Evolutionary conservation across 2,888 invertebrate genomes (phyloP).

Genomic region (Scrobipalpa atriplicella): DNA sequence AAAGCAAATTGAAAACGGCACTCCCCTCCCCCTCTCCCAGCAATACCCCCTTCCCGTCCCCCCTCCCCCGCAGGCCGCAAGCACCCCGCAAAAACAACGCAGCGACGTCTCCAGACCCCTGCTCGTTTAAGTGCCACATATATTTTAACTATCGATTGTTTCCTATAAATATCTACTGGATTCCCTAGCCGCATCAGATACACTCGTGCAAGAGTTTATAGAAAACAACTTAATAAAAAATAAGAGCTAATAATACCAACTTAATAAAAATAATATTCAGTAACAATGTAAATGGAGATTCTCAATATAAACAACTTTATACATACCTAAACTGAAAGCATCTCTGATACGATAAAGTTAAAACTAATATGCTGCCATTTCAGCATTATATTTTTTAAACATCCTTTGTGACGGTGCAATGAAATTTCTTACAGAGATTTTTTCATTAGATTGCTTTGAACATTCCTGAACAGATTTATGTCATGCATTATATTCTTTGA

Average conservation of each 20-base stretch:
- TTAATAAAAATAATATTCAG: no score
- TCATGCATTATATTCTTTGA: conserved; percentile 5
- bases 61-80: conserved; percentile 40
- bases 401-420: not conserved
- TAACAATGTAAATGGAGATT: not conserved
- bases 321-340: conserved; percentile 7
- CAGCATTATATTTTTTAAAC: not conserved
- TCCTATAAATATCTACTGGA: conserved; percentile 13
- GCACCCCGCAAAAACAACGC: conserved; percentile 66
- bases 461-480: not conserved
- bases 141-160: conserved; percentile 39
- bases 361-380: conserved; percentile 2
- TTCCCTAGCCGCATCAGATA: conserved; percentile 1
- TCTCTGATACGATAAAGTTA: not conserved
- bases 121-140: conserved; percentile 53
- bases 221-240: not conserved
- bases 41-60: conserved; percentile 38
- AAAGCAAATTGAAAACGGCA: conserved; percentile 81
- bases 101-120: conserved; percentile 51
- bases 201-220: not conserved
- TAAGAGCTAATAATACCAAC: not conserved
- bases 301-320: not conserved
- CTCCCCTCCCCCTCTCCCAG: conserved; percentile 55
- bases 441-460: not conserved
- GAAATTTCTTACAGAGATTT: conserved; percentile 4